Evolutionary conservation across 2,113 vertebrate genomes (phyloP).

Genomic region (Ranitomeya imitator): DNA sequence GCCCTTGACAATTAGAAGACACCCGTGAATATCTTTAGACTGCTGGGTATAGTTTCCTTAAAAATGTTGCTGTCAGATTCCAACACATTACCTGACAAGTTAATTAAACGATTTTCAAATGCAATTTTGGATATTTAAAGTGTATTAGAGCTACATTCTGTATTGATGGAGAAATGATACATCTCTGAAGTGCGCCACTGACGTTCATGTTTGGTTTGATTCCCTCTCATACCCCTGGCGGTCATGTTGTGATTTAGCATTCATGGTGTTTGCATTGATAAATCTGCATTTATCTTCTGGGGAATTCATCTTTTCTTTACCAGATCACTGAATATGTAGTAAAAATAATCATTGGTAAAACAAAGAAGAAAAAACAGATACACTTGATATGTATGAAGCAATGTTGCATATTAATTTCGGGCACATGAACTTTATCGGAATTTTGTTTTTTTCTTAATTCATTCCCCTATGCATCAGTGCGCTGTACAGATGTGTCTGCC

Average conservation of each 20-base stretch:
- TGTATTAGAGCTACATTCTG: constrained; percentile 83
- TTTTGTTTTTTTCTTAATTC: constrained; percentile 55
- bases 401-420: constrained; percentile 63
- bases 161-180: constrained; percentile 77
- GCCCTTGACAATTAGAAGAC: constrained; percentile 87
- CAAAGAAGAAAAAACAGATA: constrained; percentile 66
- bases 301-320: constrained; percentile 66
- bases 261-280: constrained; percentile 60
- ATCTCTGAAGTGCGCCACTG: constrained; percentile 70
- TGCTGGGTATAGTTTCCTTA: constrained; percentile 81
- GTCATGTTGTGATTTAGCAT: constrained; percentile 67
- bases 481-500: constrained; percentile 65
- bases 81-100: constrained; percentile 84
- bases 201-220: constrained; percentile 61
- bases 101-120: constrained; percentile 86
- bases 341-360: constrained; percentile 61
- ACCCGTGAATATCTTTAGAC: constrained; percentile 84
- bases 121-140: constrained; percentile 85
- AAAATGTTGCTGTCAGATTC: constrained; percentile 85
- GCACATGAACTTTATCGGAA: constrained; percentile 64
- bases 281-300: constrained; percentile 62
- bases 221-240: constrained; percentile 65
- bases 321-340: constrained; percentile 63
- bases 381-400: constrained; percentile 65
- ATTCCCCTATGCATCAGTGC: constrained; percentile 62